Conservation (phyloP, 2,113 vertebrate genomes). For the Sterna hirundo region DNA sequence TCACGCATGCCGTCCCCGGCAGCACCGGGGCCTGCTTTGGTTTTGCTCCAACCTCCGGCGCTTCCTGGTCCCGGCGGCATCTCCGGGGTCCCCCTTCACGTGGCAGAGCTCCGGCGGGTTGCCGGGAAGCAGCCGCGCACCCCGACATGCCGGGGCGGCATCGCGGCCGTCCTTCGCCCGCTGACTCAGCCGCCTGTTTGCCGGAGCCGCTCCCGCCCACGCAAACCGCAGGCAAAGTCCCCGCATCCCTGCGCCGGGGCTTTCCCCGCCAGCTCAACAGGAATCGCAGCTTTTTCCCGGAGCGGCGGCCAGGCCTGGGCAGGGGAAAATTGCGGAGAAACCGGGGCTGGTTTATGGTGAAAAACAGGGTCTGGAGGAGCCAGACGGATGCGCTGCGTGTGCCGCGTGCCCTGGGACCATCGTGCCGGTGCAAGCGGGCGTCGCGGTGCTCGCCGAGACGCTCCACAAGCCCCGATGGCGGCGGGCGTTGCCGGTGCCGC, state of each 20-base stretch:
- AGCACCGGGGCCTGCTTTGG: neutral
- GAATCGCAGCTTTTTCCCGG: neutral
- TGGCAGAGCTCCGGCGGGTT: neutral
- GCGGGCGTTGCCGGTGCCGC: fast-evolving
- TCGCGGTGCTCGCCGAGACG: neutral
- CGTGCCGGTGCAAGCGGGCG: fast-evolving
- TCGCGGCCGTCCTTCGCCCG: neutral
- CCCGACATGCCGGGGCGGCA: neutral
- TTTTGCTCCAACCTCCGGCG: neutral
- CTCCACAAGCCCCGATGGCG: fast-evolving
- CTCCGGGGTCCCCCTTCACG: fast-evolving
- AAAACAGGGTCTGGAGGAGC: neutral
- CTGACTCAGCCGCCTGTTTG: slow-evolving; percentile 43
- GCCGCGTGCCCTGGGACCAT: neutral
- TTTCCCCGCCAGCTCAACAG: neutral
- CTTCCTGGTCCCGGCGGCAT: neutral
- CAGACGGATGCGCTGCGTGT: fast-evolving
- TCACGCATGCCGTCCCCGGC: fast-evolving
- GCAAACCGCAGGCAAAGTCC: slow-evolving; percentile 39
- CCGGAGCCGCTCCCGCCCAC: slow-evolving; percentile 8
- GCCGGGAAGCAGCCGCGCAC: neutral
- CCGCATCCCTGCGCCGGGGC: neutral
- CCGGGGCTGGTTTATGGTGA: fast-evolving
- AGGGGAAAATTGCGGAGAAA: neutral
- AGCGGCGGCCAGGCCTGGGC: fast-evolving